Evolutionary conservation across 2,113 vertebrate species (phyloP), one percentile per base, ranked within the genome.

Genomic region (Rhinoptilus africanus): DNA sequence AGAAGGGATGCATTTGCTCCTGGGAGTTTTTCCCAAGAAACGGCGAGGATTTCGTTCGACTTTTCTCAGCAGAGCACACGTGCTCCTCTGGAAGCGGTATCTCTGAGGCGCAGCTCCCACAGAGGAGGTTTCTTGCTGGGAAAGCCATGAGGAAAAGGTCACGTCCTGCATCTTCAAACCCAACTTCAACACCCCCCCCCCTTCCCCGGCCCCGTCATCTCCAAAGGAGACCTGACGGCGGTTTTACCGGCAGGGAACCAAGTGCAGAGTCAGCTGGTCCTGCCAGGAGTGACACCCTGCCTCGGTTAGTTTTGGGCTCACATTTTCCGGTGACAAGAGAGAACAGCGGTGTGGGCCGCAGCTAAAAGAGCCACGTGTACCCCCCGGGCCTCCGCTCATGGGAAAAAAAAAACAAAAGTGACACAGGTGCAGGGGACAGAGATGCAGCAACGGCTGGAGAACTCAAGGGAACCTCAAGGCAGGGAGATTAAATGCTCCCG

Each of bases 361-460:
- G 41, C 17, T 16, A 28, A 60, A 41, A 64, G 51, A 50, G n/a
- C 21, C 74, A 17, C 5, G 0, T 3, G 20, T 24, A 23, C 67
- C 35, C 47, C 5, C 6, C 2, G 2, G 53, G 57, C 28, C 32
- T 13, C 59, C 0, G 2, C 4, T 67, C 53, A 12, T 1, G 64
- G 43, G 10, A 18, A 47, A n/a, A 32, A 66, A 47, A 26, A 18
- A 13, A 2, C 28, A 12, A 6, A 57, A 28, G 18, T 0, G 12
- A 27, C 4, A 14, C 35, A 39, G 1, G 0, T 20, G 71, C 24
- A 50, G 28, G 39, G 13, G 20, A 56, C 16, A 48, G 60, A 43
- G 69, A 19, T 3, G 39, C 12, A 6, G 78, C 37, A 48, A 39
- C 0, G 4, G 76, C 35, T 39, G 48, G 1, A 6, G 53, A 72